Conservation (phyloP, 2,888 invertebrate species). For the Ornithoptera priamus region DNA sequence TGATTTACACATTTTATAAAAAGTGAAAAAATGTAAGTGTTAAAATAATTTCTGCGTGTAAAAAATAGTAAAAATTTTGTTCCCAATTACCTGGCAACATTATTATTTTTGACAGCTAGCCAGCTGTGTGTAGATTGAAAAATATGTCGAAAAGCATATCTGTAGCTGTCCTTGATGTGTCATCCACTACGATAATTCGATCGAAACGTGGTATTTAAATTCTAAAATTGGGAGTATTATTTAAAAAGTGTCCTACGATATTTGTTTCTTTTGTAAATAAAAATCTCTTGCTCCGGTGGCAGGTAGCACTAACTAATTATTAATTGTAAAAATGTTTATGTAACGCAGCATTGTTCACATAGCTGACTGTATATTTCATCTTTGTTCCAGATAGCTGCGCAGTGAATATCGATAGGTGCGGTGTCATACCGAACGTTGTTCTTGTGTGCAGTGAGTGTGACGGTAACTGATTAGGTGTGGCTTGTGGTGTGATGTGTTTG, state of each 20-base stretch:
- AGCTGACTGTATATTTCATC: constrained; percentile 63
- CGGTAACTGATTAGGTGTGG: constrained; percentile 30
- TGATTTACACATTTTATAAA: neutral
- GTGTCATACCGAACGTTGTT: constrained; percentile 35
- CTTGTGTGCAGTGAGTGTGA: constrained; percentile 46
- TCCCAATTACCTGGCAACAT: constrained; percentile 55
- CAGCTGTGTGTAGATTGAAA: constrained; percentile 74
- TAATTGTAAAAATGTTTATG: constrained; percentile 73
- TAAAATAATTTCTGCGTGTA: neutral
- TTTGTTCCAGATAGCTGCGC: constrained; percentile 71
- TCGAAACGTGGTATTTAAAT: constrained; percentile 56
- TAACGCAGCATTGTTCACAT: constrained; percentile 71
- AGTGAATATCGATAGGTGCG: constrained; percentile 49
- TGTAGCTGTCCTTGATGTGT: constrained; percentile 72
- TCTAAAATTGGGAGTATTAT: constrained; percentile 19
- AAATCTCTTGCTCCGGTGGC: constrained; percentile 47
- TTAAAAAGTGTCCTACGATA: constrained; percentile 8
- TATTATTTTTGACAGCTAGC: constrained; percentile 62
- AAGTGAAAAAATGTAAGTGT: neutral
- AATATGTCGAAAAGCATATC: constrained; percentile 63
- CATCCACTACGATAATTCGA: constrained; percentile 70
- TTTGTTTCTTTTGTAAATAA: neutral
- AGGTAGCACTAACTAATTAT: constrained; percentile 54
- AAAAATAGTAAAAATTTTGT: neutral
- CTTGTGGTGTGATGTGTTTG: constrained; percentile 41